Evolutionary conservation across 2,888 invertebrate species (phyloP).

Genomic region (Sarcophaga subvicina): DNA sequence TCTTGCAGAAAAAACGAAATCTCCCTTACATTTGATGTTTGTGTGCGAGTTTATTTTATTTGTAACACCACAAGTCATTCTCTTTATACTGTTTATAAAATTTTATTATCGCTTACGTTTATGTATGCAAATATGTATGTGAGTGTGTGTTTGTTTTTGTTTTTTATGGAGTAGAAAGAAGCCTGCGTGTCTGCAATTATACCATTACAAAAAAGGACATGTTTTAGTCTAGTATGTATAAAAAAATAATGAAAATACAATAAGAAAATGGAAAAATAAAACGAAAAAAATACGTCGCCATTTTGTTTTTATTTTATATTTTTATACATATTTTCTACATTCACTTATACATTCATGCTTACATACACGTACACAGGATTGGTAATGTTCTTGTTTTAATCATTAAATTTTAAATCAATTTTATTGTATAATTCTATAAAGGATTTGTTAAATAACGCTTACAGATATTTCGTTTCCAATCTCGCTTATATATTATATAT

Average conservation of each 20-base stretch:
- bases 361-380: background rate
- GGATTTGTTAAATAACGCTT: no score
- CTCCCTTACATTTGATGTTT: background rate
- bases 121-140: background rate
- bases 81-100: conserved; percentile 53
- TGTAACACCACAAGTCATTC: conserved; percentile 66
- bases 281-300: conserved; percentile 72
- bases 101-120: conserved; percentile 36
- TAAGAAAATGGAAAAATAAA: background rate
- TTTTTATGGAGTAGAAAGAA: conserved; percentile 48
- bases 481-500: no score
- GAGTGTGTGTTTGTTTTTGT: background rate
- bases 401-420: background rate
- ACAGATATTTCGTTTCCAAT: no score
- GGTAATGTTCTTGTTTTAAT: no score
- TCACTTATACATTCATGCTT: background rate
- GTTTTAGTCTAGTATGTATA: conserved; percentile 60
- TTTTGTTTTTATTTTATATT: conserved; percentile 77
- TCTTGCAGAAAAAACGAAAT: conserved; percentile 45
- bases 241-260: background rate
- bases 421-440: background rate
- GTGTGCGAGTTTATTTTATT: conserved; percentile 39
- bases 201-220: conserved; percentile 57
- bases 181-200: conserved; percentile 64
- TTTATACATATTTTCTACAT: background rate